Percentiles rank a stretch among this genome's conserved stretches.
These are phyloP conservation scores for Drosophila setifemur DNA, from an alignment of 1,140 invertebrate species.

Conservation along the genomic window DNA sequence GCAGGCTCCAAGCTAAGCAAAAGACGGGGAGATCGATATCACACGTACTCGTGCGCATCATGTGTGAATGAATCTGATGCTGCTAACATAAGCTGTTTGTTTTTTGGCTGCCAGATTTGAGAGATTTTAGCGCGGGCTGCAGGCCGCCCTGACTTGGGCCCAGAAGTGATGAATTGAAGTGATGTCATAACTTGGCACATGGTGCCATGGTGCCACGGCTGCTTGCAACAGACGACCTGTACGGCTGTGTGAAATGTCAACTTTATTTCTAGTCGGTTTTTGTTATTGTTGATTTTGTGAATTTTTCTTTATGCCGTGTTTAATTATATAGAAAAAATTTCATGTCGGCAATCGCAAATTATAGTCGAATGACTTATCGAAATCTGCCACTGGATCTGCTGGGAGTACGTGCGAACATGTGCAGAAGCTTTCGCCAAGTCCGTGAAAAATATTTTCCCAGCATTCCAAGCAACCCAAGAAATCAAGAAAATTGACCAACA, in stretches of 20 bases:
- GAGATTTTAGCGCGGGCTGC: neutral
- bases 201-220: slow-evolving; percentile 68
- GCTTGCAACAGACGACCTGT: slow-evolving; percentile 68
- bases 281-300: slow-evolving; percentile 14
- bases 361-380: slow-evolving; percentile 78
- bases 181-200: slow-evolving; percentile 78
- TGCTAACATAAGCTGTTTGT: neutral
- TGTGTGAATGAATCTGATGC: slow-evolving; percentile 13
- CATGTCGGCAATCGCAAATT: slow-evolving; percentile 60
- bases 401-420: slow-evolving; percentile 56
- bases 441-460: slow-evolving; percentile 62
- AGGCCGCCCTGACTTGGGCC: slow-evolving; percentile 14
- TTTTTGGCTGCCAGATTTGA: neutral
- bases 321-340: slow-evolving; percentile 78
- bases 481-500: slow-evolving; percentile 14
- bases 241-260: slow-evolving; percentile 74
- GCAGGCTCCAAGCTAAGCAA: slow-evolving; percentile 39
- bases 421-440: slow-evolving; percentile 69
- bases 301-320: slow-evolving; percentile 42
- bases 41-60: slow-evolving; percentile 31
- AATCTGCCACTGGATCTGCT: slow-evolving; percentile 70
- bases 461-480: slow-evolving; percentile 23
- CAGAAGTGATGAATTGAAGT: slow-evolving; percentile 52
- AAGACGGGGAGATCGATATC: slow-evolving; percentile 49
- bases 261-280: slow-evolving; percentile 46